These are phyloP conservation scores for Eriosoma lanigerum DNA, from an alignment of 1,140 invertebrate species.

Conservation along the genomic window DNA sequence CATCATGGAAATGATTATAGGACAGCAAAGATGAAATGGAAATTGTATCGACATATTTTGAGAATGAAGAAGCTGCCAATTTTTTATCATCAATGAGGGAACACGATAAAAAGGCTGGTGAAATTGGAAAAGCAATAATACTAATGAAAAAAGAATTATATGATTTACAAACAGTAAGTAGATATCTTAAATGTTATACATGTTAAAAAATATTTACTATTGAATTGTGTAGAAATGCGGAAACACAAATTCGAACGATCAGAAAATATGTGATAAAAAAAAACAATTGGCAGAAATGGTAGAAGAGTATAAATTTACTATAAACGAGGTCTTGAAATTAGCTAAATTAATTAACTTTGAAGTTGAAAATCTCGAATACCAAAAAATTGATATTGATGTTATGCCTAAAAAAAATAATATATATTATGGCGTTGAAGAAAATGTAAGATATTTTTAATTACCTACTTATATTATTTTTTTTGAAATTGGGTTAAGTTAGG, in stretches of 20 bases:
- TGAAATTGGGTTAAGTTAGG: no score
- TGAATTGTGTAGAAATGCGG: neutral
- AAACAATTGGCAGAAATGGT: neutral
- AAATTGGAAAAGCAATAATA: neutral
- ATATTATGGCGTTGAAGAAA: no score
- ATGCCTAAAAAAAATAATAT: neutral
- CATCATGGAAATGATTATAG: neutral
- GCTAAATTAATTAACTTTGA: neutral
- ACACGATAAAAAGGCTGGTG: neutral
- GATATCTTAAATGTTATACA: neutral
- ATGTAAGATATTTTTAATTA: no score
- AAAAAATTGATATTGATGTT: constrained; percentile 6
- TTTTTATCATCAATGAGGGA: neutral
- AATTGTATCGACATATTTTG: neutral
- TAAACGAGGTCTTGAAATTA: neutral
- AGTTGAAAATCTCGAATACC: neutral
- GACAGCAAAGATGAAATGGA: constrained; percentile 11
- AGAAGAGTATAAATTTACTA: neutral
- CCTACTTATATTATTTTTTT: no score
- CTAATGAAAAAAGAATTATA: neutral
- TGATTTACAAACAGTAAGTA: neutral
- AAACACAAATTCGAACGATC: neutral
- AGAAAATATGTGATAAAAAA: neutral
- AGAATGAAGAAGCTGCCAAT: neutral
- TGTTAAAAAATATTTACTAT: neutral